Evolutionary conservation across 2,113 vertebrate species (phyloP), one percentile per base, ranked within the genome.

Genomic region (Macheiramphus alcinus): DNA sequence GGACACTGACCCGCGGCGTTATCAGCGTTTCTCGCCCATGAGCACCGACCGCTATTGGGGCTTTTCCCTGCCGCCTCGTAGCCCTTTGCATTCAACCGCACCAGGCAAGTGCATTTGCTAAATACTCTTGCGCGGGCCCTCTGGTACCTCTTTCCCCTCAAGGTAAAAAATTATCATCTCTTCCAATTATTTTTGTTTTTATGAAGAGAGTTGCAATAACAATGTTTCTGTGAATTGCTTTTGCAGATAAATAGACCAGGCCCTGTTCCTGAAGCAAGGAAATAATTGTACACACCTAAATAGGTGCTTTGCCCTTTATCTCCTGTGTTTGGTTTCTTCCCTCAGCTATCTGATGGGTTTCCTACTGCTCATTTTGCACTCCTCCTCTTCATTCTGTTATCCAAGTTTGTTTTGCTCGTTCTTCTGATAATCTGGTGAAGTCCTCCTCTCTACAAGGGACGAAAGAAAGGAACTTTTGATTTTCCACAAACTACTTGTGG

Each of bases 1-100:
- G 11, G 17, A 43, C 36, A 1, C 9, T 0, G 8, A 4, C 38
- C 32, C 1, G 22, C 4, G 2, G 32, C 1, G 2, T 5, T 6
- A 4, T 4, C 45, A 2, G 63, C 2, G 0, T 9, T 62, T 16
- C 42, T 47, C 0, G 0, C 20, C 65, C 7, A 2, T 6, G 23
- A 56, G 16, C 48, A 40, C 40, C 3, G 3, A 11, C 18, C 1
- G 0, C 40, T 47, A 11, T 3, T 3, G 7, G 61, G 38, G 29
- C 9, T 29, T 75, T 80, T 11, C 17, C 47, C 45, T 31, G 26
- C 58, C 2, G 2, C 22, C 53, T 16, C 9, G 3, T 25, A 42
- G 52, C 25, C 10, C 38, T 56, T 5, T 2, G 13, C 9, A 3
- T 14, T 3, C 55, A 59, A 4, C 18, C 32, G 1, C 76, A 2